phyloP scores from a whole-genome alignment of 2,797 vertebrate genomes.

The Fundulus diaphanus region DNA sequence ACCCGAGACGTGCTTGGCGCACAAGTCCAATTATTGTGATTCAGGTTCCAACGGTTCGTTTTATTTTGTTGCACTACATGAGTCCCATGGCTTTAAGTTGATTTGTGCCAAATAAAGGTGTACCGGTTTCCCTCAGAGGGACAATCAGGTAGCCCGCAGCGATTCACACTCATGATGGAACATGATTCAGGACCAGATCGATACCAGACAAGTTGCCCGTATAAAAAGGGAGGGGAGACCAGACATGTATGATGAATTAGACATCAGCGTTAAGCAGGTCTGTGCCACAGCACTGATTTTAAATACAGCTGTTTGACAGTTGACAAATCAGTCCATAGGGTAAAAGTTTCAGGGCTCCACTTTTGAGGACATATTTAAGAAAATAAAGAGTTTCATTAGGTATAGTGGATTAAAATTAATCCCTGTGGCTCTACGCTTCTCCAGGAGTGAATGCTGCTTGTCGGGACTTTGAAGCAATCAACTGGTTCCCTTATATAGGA shows the following conservation, averaged over 20 bases:
- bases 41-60: not conserved
- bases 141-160: not conserved
- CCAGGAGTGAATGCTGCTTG: no score
- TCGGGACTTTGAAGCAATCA: no score
- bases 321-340: not conserved
- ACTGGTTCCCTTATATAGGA: no score
- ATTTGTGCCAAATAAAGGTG: conserved; percentile 15
- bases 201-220: not conserved
- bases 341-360: fast-evolving
- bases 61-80: not conserved
- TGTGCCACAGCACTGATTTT: conserved; percentile 26
- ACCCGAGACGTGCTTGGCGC: not conserved
- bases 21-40: not conserved
- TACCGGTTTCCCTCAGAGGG: not conserved
- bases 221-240: not conserved
- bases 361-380: not conserved
- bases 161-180: not conserved
- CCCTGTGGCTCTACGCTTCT: no score
- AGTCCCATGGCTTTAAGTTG: not conserved
- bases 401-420: no score
- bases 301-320: not conserved
- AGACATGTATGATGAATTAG: conserved; percentile 39
- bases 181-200: not conserved
- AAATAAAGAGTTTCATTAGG: not conserved
- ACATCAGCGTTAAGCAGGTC: conserved; percentile 21